Conservation (phyloP, 30 jellyfish, hydroid and myxozoan genomes). For the Cassiopea xamachana region DNA sequence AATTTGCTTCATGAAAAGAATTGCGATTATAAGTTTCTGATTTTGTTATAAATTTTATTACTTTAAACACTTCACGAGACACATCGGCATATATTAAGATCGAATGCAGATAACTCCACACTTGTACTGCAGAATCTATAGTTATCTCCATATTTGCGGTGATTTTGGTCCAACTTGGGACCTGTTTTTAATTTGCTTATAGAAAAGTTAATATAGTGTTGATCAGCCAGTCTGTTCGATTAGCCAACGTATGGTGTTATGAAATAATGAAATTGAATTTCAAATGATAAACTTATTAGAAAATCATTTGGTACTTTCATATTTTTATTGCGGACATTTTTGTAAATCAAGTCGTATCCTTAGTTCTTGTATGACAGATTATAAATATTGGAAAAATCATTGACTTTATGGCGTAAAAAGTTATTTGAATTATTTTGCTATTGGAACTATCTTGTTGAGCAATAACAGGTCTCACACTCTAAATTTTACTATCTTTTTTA, state of each 20-base stretch:
- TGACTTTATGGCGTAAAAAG: neutral
- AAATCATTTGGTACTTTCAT: neutral
- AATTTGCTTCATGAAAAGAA: too few relatives aligned
- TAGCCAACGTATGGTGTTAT: neutral
- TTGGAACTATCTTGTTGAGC: neutral
- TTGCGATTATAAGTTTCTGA: too few relatives aligned
- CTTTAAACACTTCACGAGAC: too few relatives aligned
- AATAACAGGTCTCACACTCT: too few relatives aligned
- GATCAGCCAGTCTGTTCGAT: neutral
- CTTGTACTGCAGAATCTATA: too few relatives aligned
- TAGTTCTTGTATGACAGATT: neutral
- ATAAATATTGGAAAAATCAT: neutral
- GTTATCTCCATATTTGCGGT: too few relatives aligned
- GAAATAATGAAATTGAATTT: neutral
- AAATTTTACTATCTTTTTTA: too few relatives aligned
- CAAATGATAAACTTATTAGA: neutral
- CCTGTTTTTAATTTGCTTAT: neutral
- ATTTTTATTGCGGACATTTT: conserved; percentile 7
- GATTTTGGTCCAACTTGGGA: too few relatives aligned
- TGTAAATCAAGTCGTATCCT: conserved; percentile 1
- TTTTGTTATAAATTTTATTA: too few relatives aligned
- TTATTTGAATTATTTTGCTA: neutral
- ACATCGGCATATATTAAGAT: too few relatives aligned
- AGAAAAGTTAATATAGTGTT: neutral
- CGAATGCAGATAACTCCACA: too few relatives aligned